These are phyloP conservation scores for Petromus typicus DNA, from an alignment of 2,113 vertebrate genomes.

Conservation along the genomic window DNA sequence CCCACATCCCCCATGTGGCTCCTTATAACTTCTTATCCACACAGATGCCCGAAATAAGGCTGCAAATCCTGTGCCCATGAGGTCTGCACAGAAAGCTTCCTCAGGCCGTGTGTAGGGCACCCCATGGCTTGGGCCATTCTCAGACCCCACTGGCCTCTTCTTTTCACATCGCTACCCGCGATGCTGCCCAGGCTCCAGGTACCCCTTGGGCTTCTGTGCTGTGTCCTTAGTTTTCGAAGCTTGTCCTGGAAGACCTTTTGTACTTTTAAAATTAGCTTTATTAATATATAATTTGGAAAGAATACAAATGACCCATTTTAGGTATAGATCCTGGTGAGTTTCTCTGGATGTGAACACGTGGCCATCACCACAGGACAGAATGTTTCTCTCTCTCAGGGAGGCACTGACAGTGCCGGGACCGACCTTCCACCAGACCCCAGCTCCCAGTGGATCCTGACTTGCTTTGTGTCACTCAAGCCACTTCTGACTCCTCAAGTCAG, in stretches of 20 bases:
- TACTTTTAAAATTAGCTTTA: neutral
- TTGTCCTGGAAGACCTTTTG: neutral
- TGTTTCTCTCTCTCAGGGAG: neutral
- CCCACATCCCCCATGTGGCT: fast-evolving
- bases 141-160: neutral
- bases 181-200: neutral
- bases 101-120: no score
- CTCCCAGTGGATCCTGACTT: neutral
- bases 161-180: fast-evolving
- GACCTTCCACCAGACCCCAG: fast-evolving
- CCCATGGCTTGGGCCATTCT: neutral
- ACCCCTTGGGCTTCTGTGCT: neutral
- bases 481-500: fast-evolving
- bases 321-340: neutral
- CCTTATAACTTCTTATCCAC: neutral
- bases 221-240: no score
- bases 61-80: neutral
- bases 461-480: no score
- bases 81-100: neutral
- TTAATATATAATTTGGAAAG: neutral
- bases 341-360: no score
- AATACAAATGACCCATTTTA: neutral
- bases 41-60: fast-evolving
- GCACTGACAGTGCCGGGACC: fast-evolving
- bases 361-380: neutral